A percentile compares a stretch with the other conserved stretches of the same genome.
phyloP scores from a whole-genome alignment of 2,888 invertebrate genomes.

The Ornithoptera alexandrae region DNA sequence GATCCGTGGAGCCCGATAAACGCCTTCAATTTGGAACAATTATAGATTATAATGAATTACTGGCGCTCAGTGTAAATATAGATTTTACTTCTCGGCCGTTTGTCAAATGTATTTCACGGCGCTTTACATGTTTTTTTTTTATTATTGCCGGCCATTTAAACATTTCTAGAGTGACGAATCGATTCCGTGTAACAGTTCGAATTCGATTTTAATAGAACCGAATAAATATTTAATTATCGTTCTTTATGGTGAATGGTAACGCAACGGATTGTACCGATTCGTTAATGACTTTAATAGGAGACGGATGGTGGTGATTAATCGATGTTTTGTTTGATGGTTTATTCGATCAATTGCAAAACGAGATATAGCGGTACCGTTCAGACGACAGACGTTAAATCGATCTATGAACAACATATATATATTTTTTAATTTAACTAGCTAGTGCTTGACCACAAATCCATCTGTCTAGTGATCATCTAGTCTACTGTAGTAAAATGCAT shows the following conservation, averaged over 20 bases:
- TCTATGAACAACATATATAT: slow-evolving; percentile 3
- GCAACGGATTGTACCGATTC: slow-evolving; percentile 62
- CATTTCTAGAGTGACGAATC: slow-evolving; percentile 71
- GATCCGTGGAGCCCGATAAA: slow-evolving; percentile 46
- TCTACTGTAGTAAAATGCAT: too few relatives aligned
- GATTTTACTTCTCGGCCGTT: slow-evolving; percentile 55
- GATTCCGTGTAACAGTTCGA: slow-evolving; percentile 64
- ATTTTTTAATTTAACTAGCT: too few relatives aligned
- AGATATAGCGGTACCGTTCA: slow-evolving; percentile 6
- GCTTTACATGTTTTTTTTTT: slow-evolving; percentile 48
- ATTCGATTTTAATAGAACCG: slow-evolving; percentile 68
- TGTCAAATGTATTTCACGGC: slow-evolving; percentile 71
- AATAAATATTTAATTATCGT: slow-evolving; percentile 76
- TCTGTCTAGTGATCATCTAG: too few relatives aligned
- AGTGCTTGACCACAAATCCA: too few relatives aligned
- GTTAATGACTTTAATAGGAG: slow-evolving; percentile 65
- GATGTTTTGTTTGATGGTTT: slow-evolving; percentile 17
- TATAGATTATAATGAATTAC: slow-evolving; percentile 63
- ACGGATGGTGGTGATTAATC: slow-evolving; percentile 37
- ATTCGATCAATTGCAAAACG: background rate
- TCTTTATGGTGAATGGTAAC: slow-evolving; percentile 74
- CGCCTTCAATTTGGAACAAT: slow-evolving; percentile 65
- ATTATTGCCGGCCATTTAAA: slow-evolving; percentile 56
- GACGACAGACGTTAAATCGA: background rate
- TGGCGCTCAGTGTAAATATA: slow-evolving; percentile 58